Conservation (phyloP, 2,113 vertebrate species). For the Hippocampus guttulatus region DNA sequence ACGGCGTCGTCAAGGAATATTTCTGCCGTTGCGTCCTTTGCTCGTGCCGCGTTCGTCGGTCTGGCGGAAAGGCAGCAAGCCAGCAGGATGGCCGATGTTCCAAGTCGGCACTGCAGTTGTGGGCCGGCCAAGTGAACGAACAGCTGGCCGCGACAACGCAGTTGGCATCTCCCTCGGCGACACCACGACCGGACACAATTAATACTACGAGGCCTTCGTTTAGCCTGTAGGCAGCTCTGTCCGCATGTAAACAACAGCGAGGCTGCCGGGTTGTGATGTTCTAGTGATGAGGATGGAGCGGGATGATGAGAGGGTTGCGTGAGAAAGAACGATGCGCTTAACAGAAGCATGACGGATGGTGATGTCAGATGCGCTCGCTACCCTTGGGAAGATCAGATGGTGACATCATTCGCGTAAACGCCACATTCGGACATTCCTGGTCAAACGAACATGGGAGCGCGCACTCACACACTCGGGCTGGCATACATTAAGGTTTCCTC, state of each 20-base stretch:
- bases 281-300: constrained; percentile 1
- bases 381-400: constrained; percentile 20
- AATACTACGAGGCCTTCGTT: constrained; percentile 18
- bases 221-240: neutral
- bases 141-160: constrained; percentile 32
- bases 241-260: neutral
- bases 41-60: neutral
- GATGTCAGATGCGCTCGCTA: constrained; percentile 17
- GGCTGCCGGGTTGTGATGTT: constrained; percentile 13
- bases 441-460: constrained; percentile 18
- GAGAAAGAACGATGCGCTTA: neutral
- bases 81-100: constrained; percentile 15
- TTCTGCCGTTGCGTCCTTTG: neutral
- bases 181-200: neutral
- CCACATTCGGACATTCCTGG: constrained; percentile 47
- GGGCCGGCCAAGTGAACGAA: constrained; percentile 28
- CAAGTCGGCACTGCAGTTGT: constrained; percentile 51
- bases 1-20: neutral
- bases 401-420: constrained; percentile 56
- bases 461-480: constrained; percentile 7
- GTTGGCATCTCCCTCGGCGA: neutral
- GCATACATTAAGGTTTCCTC: constrained; percentile 57
- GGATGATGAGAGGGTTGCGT: neutral
- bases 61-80: constrained; percentile 9
- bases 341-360: constrained; percentile 5